Evolutionary conservation across 2,797 vertebrate genomes (phyloP).

Genomic region (Bovichtus diacanthus): DNA sequence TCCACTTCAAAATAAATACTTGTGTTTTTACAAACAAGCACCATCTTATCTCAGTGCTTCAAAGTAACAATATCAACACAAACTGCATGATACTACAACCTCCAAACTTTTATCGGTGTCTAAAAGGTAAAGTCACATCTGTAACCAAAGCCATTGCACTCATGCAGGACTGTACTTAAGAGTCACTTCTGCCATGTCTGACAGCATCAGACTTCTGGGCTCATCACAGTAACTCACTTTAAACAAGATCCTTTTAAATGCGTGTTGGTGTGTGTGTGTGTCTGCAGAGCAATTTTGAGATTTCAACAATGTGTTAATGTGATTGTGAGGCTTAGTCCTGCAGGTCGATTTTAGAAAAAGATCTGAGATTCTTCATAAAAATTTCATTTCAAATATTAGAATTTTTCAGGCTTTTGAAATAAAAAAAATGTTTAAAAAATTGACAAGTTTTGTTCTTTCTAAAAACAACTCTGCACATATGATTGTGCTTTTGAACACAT

Average conservation of each 20-base stretch:
- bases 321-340: slow-evolving; percentile 25
- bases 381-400: slow-evolving; percentile 65
- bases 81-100: slow-evolving; percentile 21
- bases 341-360: slow-evolving; percentile 56
- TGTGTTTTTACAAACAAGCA: slow-evolving; percentile 25
- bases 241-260: slow-evolving; percentile 5
- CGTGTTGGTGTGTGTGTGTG: neutral
- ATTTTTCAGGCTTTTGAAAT: slow-evolving; percentile 41
- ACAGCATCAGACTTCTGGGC: neutral
- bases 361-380: slow-evolving; percentile 60
- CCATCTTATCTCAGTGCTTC: slow-evolving; percentile 42
- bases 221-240: slow-evolving; percentile 22
- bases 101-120: slow-evolving; percentile 2
- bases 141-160: neutral
- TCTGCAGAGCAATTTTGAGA: slow-evolving; percentile 19
- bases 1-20: slow-evolving; percentile 48
- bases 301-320: slow-evolving; percentile 12
- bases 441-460: slow-evolving; percentile 55
- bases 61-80: slow-evolving; percentile 45
- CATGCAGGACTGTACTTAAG: slow-evolving; percentile 3
- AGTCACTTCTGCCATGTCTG: slow-evolving; percentile 28
- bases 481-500: slow-evolving; percentile 75
- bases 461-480: slow-evolving; percentile 51
- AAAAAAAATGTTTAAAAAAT: slow-evolving; percentile 54
- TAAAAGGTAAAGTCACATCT: slow-evolving; percentile 9